Conservation (phyloP, 2,888 invertebrate genomes). For the Epinotia bilunana region DNA sequence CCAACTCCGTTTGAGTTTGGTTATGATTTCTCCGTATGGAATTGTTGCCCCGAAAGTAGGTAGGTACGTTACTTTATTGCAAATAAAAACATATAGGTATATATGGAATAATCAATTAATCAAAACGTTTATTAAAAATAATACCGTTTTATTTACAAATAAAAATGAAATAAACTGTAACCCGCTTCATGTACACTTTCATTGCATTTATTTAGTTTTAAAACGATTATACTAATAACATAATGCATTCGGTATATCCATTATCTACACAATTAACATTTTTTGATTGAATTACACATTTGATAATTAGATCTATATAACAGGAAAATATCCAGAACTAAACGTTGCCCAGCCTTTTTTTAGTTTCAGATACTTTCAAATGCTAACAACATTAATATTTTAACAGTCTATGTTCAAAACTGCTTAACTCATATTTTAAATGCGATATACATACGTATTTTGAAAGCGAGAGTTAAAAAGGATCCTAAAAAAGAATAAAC, state of each 20-base stretch:
- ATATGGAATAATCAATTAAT: constrained; percentile 30
- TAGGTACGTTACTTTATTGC: no score
- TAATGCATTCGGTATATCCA: constrained; percentile 47
- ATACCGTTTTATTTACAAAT: constrained; percentile 44
- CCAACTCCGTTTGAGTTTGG: no score
- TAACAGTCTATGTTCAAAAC: constrained; percentile 12
- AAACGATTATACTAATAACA: constrained; percentile 52
- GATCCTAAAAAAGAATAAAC: neutral
- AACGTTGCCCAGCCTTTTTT: constrained; percentile 55
- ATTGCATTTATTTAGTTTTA: constrained; percentile 58
- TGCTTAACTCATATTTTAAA: neutral
- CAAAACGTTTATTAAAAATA: constrained; percentile 34
- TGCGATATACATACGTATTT: neutral
- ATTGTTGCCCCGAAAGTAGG: no score
- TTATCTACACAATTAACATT: constrained; percentile 46
- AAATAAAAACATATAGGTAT: no score
- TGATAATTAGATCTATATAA: constrained; percentile 18
- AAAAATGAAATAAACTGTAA: constrained; percentile 47
- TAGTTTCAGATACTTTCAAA: constrained; percentile 51
- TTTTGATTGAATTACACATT: constrained; percentile 33
- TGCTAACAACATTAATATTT: constrained; percentile 32
- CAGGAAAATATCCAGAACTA: constrained; percentile 50
- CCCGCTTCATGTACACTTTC: constrained; percentile 52
- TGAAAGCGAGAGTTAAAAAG: neutral
- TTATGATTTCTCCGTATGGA: no score